Percentiles rank a stretch among this genome's conserved stretches.
These are phyloP conservation scores for Orchesellides sinensis DNA, from an alignment of 2,888 invertebrate species.

Conservation along the genomic window DNA sequence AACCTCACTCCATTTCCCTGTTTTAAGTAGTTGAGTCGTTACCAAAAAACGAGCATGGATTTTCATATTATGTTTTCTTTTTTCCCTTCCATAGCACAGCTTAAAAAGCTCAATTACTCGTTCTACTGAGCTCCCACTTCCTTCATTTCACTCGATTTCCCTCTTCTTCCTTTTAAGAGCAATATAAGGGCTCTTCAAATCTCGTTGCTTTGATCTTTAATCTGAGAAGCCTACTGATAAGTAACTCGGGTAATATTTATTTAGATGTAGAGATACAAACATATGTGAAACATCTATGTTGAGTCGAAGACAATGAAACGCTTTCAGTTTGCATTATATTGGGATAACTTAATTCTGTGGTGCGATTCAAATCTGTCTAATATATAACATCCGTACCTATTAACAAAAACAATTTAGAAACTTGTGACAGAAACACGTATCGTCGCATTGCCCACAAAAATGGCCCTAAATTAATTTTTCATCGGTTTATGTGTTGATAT, in stretches of 20 bases:
- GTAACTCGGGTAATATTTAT: not conserved
- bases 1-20: slow-evolving; percentile 32
- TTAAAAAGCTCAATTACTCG: slow-evolving; percentile 64
- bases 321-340: too few relatives aligned
- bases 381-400: too few relatives aligned
- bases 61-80: slow-evolving; percentile 8
- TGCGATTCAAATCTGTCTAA: too few relatives aligned
- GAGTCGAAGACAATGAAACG: too few relatives aligned
- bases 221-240: slow-evolving; percentile 51
- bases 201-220: slow-evolving; percentile 46
- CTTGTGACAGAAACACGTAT: too few relatives aligned
- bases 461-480: too few relatives aligned
- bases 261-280: not conserved
- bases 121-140: slow-evolving; percentile 40
- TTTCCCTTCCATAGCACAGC: slow-evolving; percentile 28
- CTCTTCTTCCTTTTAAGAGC: not conserved
- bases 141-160: slow-evolving; percentile 7
- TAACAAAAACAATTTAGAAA: too few relatives aligned
- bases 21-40: not conserved
- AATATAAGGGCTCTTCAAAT: slow-evolving; percentile 1
- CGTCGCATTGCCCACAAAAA: too few relatives aligned
- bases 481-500: too few relatives aligned
- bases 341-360: too few relatives aligned
- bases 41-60: slow-evolving; percentile 6
- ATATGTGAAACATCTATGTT: too few relatives aligned